phyloP scores from a whole-genome alignment of 2,888 invertebrate species.

The Myopa tessellatipennis region DNA sequence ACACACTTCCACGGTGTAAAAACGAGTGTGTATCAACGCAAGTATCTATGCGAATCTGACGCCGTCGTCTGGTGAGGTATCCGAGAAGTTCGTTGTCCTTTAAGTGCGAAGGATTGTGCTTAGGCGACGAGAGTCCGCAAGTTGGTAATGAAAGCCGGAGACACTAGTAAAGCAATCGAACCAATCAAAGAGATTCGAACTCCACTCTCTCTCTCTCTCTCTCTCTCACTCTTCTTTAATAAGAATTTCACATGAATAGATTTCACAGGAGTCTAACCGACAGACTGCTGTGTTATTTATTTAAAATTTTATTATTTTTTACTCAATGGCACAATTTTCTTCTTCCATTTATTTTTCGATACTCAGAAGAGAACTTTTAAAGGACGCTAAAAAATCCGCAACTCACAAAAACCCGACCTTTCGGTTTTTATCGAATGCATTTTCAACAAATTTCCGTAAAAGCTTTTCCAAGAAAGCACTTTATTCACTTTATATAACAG shows the following conservation, averaged over 20 bases:
- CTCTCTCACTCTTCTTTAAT: background rate
- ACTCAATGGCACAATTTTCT: background rate
- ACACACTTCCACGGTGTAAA: conserved; percentile 5
- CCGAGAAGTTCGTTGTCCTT: conserved; percentile 42
- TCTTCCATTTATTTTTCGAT: background rate
- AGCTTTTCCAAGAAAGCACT: conserved; percentile 15
- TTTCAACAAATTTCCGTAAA: background rate
- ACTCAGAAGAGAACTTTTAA: background rate
- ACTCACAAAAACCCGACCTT: conserved; percentile 11
- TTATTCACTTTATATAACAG: conserved; percentile 24
- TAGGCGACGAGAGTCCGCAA: conserved; percentile 36
- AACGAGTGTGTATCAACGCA: conserved; percentile 30
- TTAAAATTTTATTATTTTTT: background rate
- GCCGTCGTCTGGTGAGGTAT: conserved; percentile 25
- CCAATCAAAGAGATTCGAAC: conserved; percentile 13
- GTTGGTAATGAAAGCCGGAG: conserved; percentile 48
- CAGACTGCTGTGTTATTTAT: background rate
- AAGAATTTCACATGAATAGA: too few species aligned
- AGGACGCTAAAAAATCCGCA: conserved; percentile 15
- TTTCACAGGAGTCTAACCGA: background rate
- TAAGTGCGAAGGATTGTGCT: conserved; percentile 20
- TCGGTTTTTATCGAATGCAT: conserved; percentile 3
- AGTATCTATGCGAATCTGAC: background rate
- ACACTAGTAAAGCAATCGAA: conserved; percentile 20
- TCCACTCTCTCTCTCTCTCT: conserved; percentile 8